A percentile compares a stretch with the other conserved stretches of the same genome.
These are phyloP conservation scores for Listrodromus nycthemerus DNA, from an alignment of 2,888 invertebrate genomes.

Conservation along the genomic window DNA sequence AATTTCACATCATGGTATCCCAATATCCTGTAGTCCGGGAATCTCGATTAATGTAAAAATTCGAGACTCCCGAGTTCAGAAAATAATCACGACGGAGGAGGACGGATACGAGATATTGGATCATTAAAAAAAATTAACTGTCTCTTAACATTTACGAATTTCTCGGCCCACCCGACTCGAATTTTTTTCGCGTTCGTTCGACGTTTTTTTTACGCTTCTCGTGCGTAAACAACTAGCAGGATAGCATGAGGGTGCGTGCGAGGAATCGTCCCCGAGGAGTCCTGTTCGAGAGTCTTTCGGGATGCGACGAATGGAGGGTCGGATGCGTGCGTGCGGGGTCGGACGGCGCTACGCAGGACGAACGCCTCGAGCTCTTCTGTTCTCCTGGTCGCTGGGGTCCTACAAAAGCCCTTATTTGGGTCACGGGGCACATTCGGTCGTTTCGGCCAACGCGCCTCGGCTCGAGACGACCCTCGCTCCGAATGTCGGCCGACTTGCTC, in stretches of 20 bases:
- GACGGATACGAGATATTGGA: not conserved
- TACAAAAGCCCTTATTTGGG: constrained; percentile 84
- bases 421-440: constrained; percentile 78
- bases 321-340: constrained; percentile 70
- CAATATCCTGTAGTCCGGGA: not conserved
- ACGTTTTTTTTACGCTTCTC: constrained; percentile 77
- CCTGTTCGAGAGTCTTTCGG: constrained; percentile 71
- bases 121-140: not conserved
- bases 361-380: constrained; percentile 72
- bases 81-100: not conserved
- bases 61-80: not conserved
- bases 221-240: constrained; percentile 84
- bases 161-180: not conserved
- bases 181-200: constrained; percentile 43
- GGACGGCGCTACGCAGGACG: constrained; percentile 66
- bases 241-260: constrained; percentile 74
- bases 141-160: not conserved
- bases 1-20: not conserved
- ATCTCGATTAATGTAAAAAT: not conserved
- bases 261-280: constrained; percentile 70
- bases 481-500: constrained; percentile 71
- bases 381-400: constrained; percentile 82
- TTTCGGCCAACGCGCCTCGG: constrained; percentile 66
- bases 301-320: constrained; percentile 59
- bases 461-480: not conserved